phyloP scores from a whole-genome alignment of 53 echinoderm and acorn worm species.

The Temnopleurus reevesii region DNA sequence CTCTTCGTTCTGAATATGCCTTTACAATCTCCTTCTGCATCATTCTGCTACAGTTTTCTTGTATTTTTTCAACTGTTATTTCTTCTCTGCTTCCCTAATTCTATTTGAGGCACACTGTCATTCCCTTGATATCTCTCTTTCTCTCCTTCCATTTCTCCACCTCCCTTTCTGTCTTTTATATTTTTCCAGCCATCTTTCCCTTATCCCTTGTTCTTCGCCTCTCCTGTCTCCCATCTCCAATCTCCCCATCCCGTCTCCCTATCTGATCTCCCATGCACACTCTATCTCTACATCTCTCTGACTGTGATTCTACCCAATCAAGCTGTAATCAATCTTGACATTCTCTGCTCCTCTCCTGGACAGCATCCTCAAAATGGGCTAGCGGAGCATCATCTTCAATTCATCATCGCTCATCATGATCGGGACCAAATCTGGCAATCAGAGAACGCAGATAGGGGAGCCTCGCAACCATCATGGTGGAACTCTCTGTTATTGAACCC shows the following conservation, averaged over 20 bases:
- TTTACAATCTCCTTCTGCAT: no score
- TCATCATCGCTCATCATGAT: conserved; percentile 15
- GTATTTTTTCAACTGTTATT: no score
- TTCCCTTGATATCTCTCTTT: no score
- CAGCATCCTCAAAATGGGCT: neutral
- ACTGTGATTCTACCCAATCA: neutral
- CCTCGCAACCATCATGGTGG: neutral
- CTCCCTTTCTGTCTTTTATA: no score
- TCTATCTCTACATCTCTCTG: no score
- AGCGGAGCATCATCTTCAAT: conserved; percentile 9
- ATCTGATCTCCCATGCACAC: neutral
- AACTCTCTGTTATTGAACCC: neutral
- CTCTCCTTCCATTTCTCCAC: neutral
- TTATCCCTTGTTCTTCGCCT: neutral
- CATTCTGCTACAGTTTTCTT: no score
- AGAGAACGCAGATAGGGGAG: neutral
- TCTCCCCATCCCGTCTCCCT: neutral
- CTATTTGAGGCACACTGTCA: no score
- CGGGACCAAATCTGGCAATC: conserved; percentile 7
- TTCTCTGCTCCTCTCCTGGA: neutral
- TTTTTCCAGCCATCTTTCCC: neutral
- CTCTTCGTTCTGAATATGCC: no score
- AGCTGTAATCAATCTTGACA: neutral
- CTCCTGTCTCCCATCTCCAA: neutral
- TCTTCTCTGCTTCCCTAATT: no score